phyloP scores from a whole-genome alignment of 1,140 invertebrate genomes.

The Lycorma delicatula region DNA sequence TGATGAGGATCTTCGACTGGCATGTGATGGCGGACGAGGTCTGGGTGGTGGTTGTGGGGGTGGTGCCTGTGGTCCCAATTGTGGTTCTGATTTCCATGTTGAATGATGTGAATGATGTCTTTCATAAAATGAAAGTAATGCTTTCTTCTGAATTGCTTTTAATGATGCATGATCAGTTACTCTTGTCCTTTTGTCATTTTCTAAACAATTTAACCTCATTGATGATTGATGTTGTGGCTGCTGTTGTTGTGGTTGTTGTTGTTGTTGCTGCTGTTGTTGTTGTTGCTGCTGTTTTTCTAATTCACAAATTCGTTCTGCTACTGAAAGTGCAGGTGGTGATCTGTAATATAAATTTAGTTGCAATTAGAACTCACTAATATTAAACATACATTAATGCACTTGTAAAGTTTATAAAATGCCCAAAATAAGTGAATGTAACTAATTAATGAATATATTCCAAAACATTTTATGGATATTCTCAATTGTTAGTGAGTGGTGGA shows the following conservation, averaged over 20 bases:
- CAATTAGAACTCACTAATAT: too few species aligned
- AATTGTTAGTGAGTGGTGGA: too few species aligned
- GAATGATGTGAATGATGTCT: conserved; percentile 60
- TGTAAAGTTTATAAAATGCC: too few species aligned
- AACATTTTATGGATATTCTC: too few species aligned
- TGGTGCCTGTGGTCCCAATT: conserved; percentile 43
- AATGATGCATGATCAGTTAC: conserved; percentile 50
- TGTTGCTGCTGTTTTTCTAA: conserved; percentile 48
- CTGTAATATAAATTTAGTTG: conserved; percentile 25
- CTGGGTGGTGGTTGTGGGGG: conserved; percentile 48
- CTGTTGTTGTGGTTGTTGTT: conserved; percentile 29
- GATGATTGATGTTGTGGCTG: conserved; percentile 47
- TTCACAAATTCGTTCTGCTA: conserved; percentile 66
- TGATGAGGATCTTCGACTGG: conserved; percentile 49
- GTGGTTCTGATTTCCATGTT: conserved; percentile 52
- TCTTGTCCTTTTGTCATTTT: conserved; percentile 35
- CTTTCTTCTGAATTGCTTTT: conserved; percentile 81
- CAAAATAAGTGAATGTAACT: too few species aligned
- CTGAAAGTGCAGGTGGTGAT: conserved; percentile 45
- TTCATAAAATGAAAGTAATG: conserved; percentile 75
- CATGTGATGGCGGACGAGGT: conserved; percentile 23
- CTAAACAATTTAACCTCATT: too few species aligned
- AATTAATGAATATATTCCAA: too few species aligned
- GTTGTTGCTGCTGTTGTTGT: conserved; percentile 29
- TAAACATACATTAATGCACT: too few species aligned